These are phyloP conservation scores for Drosophila trapezifrons DNA, from an alignment of 1,140 invertebrate genomes.

Conservation along the genomic window DNA sequence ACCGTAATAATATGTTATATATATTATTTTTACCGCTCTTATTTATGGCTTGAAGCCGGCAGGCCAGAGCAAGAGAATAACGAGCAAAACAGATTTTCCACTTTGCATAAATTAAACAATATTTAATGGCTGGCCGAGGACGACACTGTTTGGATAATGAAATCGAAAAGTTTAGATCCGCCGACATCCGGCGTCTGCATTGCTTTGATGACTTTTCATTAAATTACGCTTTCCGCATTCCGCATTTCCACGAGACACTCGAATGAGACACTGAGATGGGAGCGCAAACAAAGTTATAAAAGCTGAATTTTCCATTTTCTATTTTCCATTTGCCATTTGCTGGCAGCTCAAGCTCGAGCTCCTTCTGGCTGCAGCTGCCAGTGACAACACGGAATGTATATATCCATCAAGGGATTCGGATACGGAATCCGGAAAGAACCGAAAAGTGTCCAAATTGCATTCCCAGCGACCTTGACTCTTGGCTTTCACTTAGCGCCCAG, in stretches of 20 bases:
- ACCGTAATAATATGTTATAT: slow-evolving; percentile 37
- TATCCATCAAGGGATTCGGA: slow-evolving; percentile 26
- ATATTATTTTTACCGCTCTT: slow-evolving; percentile 31
- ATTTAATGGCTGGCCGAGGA: slow-evolving; percentile 27
- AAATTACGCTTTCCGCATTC: slow-evolving; percentile 62
- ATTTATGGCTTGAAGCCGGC: slow-evolving; percentile 27
- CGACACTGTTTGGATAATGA: slow-evolving; percentile 35
- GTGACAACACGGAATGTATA: slow-evolving; percentile 26
- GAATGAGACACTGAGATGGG: not conserved
- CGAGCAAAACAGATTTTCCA: slow-evolving; percentile 48
- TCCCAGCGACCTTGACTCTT: slow-evolving; percentile 25
- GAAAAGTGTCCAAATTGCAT: slow-evolving; percentile 42
- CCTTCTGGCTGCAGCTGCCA: slow-evolving; percentile 23
- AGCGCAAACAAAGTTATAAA: slow-evolving; percentile 36
- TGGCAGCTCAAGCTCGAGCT: not conserved
- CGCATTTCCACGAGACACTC: slow-evolving; percentile 24
- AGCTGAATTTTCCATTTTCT: slow-evolving; percentile 47
- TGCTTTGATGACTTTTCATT: slow-evolving; percentile 66
- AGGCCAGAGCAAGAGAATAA: not conserved
- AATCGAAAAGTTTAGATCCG: slow-evolving; percentile 50
- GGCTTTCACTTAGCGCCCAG: slow-evolving; percentile 37
- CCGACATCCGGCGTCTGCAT: slow-evolving; percentile 41
- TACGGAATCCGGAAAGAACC: slow-evolving; percentile 15
- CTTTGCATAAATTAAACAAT: slow-evolving; percentile 48
- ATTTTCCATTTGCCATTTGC: slow-evolving; percentile 25